Evolutionary conservation across 2,888 invertebrate species (phyloP), one percentile per base, ranked within the genome.

Genomic region (Mantis religiosa): DNA sequence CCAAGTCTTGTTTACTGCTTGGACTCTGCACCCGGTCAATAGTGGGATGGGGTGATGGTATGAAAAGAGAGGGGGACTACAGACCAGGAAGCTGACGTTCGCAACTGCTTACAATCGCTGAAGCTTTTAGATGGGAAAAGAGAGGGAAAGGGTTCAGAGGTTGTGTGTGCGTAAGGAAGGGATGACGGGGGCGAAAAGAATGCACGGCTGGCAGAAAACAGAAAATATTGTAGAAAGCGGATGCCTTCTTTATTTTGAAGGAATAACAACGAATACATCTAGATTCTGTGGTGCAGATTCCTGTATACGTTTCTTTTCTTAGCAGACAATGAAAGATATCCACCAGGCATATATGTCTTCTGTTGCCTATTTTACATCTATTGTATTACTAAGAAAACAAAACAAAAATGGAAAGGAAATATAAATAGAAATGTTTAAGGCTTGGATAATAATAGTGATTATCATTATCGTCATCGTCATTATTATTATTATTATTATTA

Each of bases 1-100:
- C 87, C 87, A 82, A 87, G 41, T 89, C 89, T 90, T 90, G 90
- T 90, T 90, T 90, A 90, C 90, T 90, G 89, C 90, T 87, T 85
- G 90, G 90, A 88, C 85, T 83, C 54, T 30, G 71, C 81, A 81
- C 88, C 87, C 90, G 89, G 90, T 89, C 90, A 89, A 90, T 90
- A 90, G 87, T 89, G 89, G 87, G 88, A 87, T n/a, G 47, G 71
- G 88, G 88, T 27, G 83, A 81, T 27, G 83, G 90, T 88, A 88
- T 85, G 88, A 87, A 87, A 88, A 87, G 89, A 82, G 88, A 84
- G 85, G 84, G 84, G 83, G 87, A 89, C 47, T 47, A 71, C 47
- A 47, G 88, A 84, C 87, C 89, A 89, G 88, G 89, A 90, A 90
- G 90, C 90, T 90, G 90, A 90, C 90, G 89, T 89, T 89, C 88